Evolutionary conservation across 2,797 vertebrate genomes (phyloP).

Genomic region (Propithecus perrieri): DNA sequence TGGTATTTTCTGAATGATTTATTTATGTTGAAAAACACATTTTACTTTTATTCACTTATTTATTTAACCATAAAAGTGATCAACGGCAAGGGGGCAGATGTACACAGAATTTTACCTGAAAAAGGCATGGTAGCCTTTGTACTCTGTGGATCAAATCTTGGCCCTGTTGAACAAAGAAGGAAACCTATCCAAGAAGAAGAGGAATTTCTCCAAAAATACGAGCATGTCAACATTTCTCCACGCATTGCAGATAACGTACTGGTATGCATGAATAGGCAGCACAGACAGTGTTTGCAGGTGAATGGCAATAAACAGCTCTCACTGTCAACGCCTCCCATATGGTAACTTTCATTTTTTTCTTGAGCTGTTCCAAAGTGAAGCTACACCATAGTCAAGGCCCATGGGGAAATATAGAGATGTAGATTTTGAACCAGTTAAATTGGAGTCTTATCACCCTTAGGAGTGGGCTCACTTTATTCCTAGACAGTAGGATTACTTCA

Average conservation of each 20-base stretch:
- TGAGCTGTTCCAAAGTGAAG: conserved; percentile 46
- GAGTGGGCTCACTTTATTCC: not conserved
- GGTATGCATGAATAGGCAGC: not conserved
- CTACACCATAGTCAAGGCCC: conserved; percentile 15
- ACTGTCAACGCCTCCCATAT: not conserved
- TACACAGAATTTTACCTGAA: not conserved
- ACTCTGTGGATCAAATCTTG: conserved; percentile 42
- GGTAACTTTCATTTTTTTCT: conserved; percentile 28
- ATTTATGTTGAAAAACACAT: conserved; percentile 5
- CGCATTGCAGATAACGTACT: not conserved
- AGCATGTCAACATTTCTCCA: not conserved
- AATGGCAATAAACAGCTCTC: conserved; percentile 47
- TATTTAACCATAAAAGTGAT: conserved; percentile 15
- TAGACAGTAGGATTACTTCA: conserved; percentile 8
- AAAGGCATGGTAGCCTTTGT: not conserved
- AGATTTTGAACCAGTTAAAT: conserved; percentile 37
- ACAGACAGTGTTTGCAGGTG: not conserved
- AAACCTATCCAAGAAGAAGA: conserved; percentile 19
- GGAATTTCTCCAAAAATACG: conserved; percentile 41
- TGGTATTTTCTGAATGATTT: conserved; percentile 30
- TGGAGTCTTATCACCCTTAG: not conserved
- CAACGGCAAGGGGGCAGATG: conserved; percentile 5
- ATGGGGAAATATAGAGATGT: not conserved
- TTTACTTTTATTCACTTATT: conserved; percentile 6
- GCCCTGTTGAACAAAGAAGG: conserved; percentile 32